phyloP scores from a whole-genome alignment of 2,888 invertebrate genomes.

The Andrena hattorfiana region DNA sequence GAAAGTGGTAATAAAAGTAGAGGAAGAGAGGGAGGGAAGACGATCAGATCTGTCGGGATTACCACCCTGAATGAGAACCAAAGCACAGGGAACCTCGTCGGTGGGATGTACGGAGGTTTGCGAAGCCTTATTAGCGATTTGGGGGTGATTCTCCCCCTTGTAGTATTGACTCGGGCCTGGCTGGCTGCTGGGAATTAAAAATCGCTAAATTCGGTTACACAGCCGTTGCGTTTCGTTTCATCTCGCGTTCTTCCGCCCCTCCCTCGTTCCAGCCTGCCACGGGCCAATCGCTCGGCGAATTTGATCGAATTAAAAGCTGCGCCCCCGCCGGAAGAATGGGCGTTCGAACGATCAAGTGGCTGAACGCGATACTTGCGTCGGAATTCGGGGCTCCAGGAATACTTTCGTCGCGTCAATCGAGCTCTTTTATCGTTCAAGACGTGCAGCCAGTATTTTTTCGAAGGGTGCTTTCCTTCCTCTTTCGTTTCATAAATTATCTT shows the following conservation, averaged over 20 bases:
- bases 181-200: slow-evolving; percentile 80
- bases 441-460: background rate
- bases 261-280: slow-evolving; percentile 31
- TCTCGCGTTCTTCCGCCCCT: slow-evolving; percentile 60
- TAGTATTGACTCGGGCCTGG: slow-evolving; percentile 71
- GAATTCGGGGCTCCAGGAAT: slow-evolving; percentile 9
- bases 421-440: background rate
- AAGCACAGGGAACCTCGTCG: slow-evolving; percentile 71
- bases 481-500: no score
- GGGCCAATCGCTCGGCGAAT: slow-evolving; percentile 62
- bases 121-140: slow-evolving; percentile 83
- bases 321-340: slow-evolving; percentile 27
- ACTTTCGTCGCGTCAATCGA: slow-evolving; percentile 25
- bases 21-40: background rate
- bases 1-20: background rate
- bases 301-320: slow-evolving; percentile 70
- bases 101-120: slow-evolving; percentile 80
- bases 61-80: slow-evolving; percentile 74
- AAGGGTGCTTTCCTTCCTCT: background rate
- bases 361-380: slow-evolving; percentile 24
- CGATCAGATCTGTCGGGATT: slow-evolving; percentile 61
- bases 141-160: slow-evolving; percentile 72
- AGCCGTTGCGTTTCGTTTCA: slow-evolving; percentile 67
- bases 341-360: slow-evolving; percentile 11
- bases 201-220: slow-evolving; percentile 82